These are phyloP conservation scores for Irena cyanogastra DNA, from an alignment of 2,113 vertebrate species.

Conservation along the genomic window DNA sequence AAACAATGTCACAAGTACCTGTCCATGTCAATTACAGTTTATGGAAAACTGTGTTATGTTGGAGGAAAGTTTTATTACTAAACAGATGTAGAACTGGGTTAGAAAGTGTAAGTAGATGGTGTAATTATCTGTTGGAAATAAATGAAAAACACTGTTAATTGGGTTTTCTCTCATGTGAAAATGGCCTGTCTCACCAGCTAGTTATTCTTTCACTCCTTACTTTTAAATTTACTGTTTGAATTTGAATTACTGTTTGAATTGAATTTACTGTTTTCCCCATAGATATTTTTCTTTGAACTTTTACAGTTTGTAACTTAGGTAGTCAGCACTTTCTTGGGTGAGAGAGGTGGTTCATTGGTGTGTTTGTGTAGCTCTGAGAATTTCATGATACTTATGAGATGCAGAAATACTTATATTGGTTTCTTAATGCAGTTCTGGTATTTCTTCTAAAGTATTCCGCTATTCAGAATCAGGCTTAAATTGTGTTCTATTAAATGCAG, in stretches of 20 bases:
- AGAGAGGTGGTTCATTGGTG: background rate
- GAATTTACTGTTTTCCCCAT: background rate
- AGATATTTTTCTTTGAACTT: background rate
- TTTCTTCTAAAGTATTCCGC: background rate
- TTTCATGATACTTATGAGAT: background rate
- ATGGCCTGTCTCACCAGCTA: background rate
- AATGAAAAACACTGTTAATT: background rate
- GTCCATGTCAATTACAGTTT: background rate
- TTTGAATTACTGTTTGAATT: no score
- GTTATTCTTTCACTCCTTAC: background rate
- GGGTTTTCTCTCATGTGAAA: background rate
- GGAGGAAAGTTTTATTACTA: background rate
- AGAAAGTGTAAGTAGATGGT: background rate
- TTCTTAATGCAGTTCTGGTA: background rate
- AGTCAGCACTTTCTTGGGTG: background rate
- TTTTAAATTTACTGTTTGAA: background rate
- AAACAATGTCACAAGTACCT: background rate
- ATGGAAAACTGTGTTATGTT: background rate
- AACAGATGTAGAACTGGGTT: background rate
- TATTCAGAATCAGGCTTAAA: background rate
- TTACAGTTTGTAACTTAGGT: background rate
- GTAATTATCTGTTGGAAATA: background rate
- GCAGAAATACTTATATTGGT: background rate
- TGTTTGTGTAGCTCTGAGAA: background rate
- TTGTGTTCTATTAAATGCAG: background rate